A percentile compares a stretch with the other conserved stretches of the same genome.
phyloP scores from a whole-genome alignment of 2,888 invertebrate species.

The Archaeoteleia sp. region DNA sequence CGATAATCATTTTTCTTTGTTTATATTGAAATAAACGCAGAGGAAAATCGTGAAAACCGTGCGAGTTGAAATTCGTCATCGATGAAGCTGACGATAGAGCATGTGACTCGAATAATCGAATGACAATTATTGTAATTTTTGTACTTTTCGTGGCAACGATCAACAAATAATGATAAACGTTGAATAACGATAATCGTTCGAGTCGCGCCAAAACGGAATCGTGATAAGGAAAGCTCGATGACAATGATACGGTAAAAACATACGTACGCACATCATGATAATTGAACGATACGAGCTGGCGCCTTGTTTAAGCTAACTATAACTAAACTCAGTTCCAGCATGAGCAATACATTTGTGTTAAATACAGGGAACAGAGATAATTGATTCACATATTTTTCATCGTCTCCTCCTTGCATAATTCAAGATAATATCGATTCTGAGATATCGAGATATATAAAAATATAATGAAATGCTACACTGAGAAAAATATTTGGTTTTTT shows the following conservation, averaged over 20 bases:
- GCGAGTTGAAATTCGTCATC: slow-evolving; percentile 5
- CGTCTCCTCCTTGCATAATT: too few relatives aligned
- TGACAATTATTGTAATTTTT: slow-evolving; percentile 24
- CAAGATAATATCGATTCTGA: too few relatives aligned
- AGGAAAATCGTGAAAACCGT: not conserved
- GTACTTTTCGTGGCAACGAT: slow-evolving; percentile 22
- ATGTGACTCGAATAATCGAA: not conserved
- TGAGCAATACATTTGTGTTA: not conserved
- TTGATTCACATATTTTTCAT: too few relatives aligned
- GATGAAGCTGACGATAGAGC: not conserved
- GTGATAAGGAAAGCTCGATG: slow-evolving; percentile 42
- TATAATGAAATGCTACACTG: too few relatives aligned
- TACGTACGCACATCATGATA: slow-evolving; percentile 12
- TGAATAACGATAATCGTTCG: slow-evolving; percentile 39
- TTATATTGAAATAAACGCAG: slow-evolving; percentile 4
- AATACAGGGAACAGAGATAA: not conserved
- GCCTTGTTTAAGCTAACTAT: slow-evolving; percentile 19
- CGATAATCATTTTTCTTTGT: slow-evolving; percentile 2
- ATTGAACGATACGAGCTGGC: slow-evolving; percentile 37
- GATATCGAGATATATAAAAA: too few relatives aligned
- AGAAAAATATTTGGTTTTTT: too few relatives aligned
- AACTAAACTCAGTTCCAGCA: not conserved
- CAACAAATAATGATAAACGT: slow-evolving; percentile 33
- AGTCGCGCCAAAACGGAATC: slow-evolving; percentile 40
- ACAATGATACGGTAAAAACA: slow-evolving; percentile 30